Conservation (phyloP, 2,888 invertebrate genomes). For the Salticus scenicus region DNA sequence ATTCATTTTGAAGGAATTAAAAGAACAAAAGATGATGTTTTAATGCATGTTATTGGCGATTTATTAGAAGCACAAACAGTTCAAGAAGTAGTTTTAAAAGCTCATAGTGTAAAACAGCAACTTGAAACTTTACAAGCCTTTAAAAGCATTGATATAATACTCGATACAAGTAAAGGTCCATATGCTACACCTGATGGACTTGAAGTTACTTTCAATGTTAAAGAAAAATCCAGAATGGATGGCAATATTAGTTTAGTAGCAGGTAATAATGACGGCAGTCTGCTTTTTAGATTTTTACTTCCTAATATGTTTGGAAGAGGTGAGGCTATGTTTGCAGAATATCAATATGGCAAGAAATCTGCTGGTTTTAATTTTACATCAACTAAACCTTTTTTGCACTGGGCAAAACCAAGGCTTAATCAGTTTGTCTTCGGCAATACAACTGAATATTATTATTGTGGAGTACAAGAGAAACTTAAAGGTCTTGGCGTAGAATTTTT, state of each 20-base stretch:
- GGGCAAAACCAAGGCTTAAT: constrained; percentile 78
- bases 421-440: constrained; percentile 85
- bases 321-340: constrained; percentile 86
- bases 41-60: constrained; percentile 85
- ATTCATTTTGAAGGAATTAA: constrained; percentile 89
- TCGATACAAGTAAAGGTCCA: constrained; percentile 89
- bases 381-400: constrained; percentile 84
- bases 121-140: constrained; percentile 92
- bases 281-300: constrained; percentile 83
- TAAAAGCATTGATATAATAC: constrained; percentile 87
- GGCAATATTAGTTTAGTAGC: constrained; percentile 91
- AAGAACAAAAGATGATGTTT: constrained; percentile 91
- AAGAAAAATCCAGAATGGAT: constrained; percentile 86
- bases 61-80: constrained; percentile 90
- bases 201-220: constrained; percentile 91
- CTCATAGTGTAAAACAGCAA: constrained; percentile 82
- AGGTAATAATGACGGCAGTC: constrained; percentile 92
- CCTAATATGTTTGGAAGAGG: constrained; percentile 93
- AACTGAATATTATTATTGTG: constrained; percentile 87
- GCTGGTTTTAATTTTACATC: constrained; percentile 87
- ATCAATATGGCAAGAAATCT: constrained; percentile 88
- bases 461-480: constrained; percentile 86
- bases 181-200: constrained; percentile 85
- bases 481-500: constrained; percentile 85
- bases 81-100: constrained; percentile 82